phyloP scores from a whole-genome alignment of 2,888 invertebrate species.

The Mimachlamys varia region DNA sequence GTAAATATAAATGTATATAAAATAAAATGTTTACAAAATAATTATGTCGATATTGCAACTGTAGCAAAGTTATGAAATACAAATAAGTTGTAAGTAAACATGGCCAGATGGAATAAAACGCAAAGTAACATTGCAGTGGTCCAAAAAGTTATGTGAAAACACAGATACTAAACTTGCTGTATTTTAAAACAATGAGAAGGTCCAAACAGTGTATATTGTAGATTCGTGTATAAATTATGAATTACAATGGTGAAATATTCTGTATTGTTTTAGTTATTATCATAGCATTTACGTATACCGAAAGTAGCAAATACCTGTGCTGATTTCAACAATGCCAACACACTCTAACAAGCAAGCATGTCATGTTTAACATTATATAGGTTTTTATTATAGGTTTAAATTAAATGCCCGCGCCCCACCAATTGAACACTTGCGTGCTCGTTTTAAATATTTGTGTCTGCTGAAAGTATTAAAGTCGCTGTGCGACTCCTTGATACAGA shows the following conservation, averaged over 20 bases:
- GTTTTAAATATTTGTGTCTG: background rate
- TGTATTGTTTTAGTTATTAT: no score
- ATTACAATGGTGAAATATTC: no score
- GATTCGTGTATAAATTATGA: no score
- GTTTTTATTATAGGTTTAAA: no score
- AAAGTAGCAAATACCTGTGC: no score
- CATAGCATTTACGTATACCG: no score
- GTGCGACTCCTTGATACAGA: background rate
- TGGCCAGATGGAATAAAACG: background rate
- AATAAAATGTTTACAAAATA: constrained; percentile 33
- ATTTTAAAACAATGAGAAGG: no score
- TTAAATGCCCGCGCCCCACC: no score
- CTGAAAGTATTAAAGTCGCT: background rate
- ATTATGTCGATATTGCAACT: constrained; percentile 31
- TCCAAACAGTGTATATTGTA: no score
- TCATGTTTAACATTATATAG: background rate
- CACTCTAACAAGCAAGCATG: no score
- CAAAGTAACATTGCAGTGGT: background rate
- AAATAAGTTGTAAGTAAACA: constrained; percentile 28
- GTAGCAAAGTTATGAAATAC: constrained; percentile 12
- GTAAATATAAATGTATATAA: constrained; percentile 36
- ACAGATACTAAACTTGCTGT: background rate
- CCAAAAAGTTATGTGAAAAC: background rate
- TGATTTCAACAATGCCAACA: no score
- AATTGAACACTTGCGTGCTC: no score